phyloP scores from a whole-genome alignment of 1,140 invertebrate genomes.

The Chironomus tepperi region DNA sequence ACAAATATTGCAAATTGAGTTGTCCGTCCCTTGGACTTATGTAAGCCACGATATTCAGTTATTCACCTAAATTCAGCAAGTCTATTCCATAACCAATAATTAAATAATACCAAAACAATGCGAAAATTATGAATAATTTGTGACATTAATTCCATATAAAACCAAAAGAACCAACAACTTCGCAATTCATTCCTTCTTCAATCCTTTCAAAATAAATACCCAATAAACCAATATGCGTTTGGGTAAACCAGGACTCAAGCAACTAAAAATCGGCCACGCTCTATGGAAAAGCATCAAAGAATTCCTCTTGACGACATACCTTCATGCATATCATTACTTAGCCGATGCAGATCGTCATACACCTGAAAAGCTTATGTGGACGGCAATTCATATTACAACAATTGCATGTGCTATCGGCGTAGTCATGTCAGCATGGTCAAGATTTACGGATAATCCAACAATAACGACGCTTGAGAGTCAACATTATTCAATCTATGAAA shows the following conservation, averaged over 20 bases:
- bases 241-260: neutral
- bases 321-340: neutral
- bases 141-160: too few species aligned
- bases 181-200: too few species aligned
- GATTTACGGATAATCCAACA: constrained; percentile 39
- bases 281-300: constrained; percentile 4
- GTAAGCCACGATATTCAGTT: too few species aligned
- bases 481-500: constrained; percentile 42
- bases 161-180: too few species aligned
- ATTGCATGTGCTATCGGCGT: constrained; percentile 24
- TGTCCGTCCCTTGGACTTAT: too few species aligned
- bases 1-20: too few species aligned
- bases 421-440: constrained; percentile 33
- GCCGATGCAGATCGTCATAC: neutral
- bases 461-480: constrained; percentile 42
- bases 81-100: too few species aligned
- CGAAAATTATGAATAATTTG: too few species aligned
- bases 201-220: too few species aligned
- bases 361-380: neutral
- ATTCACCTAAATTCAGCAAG: too few species aligned
- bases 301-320: neutral
- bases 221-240: too few species aligned
- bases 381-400: neutral
- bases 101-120: too few species aligned
- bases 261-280: neutral